Evolutionary conservation across 2,888 invertebrate species (phyloP), one percentile per base, ranked within the genome.

Genomic region (Rhingia campestris): DNA sequence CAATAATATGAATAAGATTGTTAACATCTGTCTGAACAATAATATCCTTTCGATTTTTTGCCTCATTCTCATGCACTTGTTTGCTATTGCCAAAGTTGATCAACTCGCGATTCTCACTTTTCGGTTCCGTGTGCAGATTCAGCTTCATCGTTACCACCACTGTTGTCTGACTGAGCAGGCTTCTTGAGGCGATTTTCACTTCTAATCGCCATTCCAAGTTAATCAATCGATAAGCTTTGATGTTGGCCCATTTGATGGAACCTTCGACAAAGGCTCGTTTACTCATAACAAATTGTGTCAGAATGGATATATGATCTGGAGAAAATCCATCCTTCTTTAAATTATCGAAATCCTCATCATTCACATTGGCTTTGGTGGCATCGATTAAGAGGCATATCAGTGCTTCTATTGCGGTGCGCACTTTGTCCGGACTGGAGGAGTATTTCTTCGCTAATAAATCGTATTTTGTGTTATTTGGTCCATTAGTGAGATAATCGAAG

Each of bases 331-430:
- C 86, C 0, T 88, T 87, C 49, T 88, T 86, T 6, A 88, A 45
- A 7, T 86, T 69, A 7, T 88, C 87, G 63, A 89, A 86, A 14
- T 88, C 88, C 1, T 86, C 84, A 9, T 87, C 88, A 7, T 86
- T 88, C 90, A 95, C 95, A 92, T 94, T 94, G 86, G 94, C 93
- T 91, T 94, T 95, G 87, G 94, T 94, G 86, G 94, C 94, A 91
- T 96, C 94, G 14, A 95, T 91, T 59, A 96, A 91, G 59, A 96
- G 92, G 89, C 95, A 94, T n/a, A 95, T 93, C 66, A 96, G 90
- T 22, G 95, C 95, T 91, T 95, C 94, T 10, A 96, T 93, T 49
- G 95, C 92, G 0, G 86, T 81, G 87, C 93, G 93, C 10, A 94
- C 92, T 12, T 90, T 87, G 63, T 92, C 92, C 0, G 91, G 86